Conservation (phyloP, 2,113 vertebrate species). For the Heterochromis multidens region DNA sequence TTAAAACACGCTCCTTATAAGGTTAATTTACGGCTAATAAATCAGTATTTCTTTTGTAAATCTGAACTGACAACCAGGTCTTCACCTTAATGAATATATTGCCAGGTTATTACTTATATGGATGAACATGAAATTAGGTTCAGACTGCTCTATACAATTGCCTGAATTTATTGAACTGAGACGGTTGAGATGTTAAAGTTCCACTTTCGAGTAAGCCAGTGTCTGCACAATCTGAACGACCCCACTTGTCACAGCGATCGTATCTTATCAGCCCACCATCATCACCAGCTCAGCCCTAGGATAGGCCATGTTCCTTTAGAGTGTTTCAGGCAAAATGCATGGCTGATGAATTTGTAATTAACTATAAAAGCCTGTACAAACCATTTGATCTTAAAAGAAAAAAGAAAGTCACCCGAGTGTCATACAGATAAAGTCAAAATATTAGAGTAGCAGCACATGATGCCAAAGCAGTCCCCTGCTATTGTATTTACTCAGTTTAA, state of each 20-base stretch:
- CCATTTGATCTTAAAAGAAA: conserved; percentile 9
- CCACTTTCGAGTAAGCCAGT: conserved; percentile 5
- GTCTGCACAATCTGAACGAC: conserved; percentile 23
- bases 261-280: conserved; percentile 32
- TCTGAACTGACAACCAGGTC: not conserved
- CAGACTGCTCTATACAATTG: not conserved
- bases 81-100: conserved; percentile 19
- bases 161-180: not conserved
- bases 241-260: conserved; percentile 4
- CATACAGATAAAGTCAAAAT: not conserved
- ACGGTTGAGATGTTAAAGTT: not conserved
- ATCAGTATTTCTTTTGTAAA: conserved; percentile 14
- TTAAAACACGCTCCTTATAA: not conserved
- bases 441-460: not conserved
- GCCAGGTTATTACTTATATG: conserved; percentile 7
- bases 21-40: conserved; percentile 6
- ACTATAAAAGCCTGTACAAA: not conserved
- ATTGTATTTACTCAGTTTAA: not conserved
- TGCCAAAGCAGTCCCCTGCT: not conserved
- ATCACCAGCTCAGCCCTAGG: not conserved
- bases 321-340: conserved; percentile 3
- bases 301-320: not conserved
- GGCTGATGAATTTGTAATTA: conserved; percentile 21
- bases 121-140: conserved; percentile 12
- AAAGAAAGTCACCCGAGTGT: not conserved